Base-by-base conservation (phyloP, 2,797 vertebrate species). In the Epinephelus coioides region DNA sequence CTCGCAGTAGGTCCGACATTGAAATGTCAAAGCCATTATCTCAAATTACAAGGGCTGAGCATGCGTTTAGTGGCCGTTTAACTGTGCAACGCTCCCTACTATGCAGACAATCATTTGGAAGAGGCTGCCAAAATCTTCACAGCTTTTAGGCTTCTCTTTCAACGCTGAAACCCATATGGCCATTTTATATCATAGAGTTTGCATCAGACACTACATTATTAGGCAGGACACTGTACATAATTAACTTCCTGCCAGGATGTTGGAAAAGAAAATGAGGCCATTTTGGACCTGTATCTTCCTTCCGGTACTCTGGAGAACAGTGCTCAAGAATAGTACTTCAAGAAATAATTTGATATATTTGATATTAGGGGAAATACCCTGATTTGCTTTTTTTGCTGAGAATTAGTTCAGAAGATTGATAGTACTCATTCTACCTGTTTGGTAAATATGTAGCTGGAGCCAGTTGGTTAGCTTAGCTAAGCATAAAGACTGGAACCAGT, bases 21-120 rank as follows among this genome's bases (percentile, higher is more conserved):
- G 87, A 91, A 92, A 92, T 92, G 89, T 91, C 90, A 90, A 91
- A 92, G 83, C 82, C 79, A 90, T 92, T 91, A 91, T 80, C 85
- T 90, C 60, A 86, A 87, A 90, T 90, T 90, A 89, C 88, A 77
- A 86, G 72, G 84, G 71, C 79, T 76, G 81, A 79, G 78, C 73
- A 91, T 73, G 84, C 57, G 56, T 88, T 90, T 91, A 89, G 84
- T 78, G 77, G 69, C 78, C 61, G 80, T 91, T 92, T 84, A 85
- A 87, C 67, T 73, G 27, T 62, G 57, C 78, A 12, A 81, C 38
- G 23, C 82, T 87, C 73, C 79, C 75, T 15, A 60, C 82, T 60
- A 76, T 86, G 79, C 70, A 83, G 55, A 82, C 79, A 70, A 78
- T 82, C 73, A 64, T 79, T 82, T 49, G 73, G 75, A 63, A 51